Conservation (phyloP, 53 echinoderm and acorn worm species). For the Holothuria scabra region DNA sequence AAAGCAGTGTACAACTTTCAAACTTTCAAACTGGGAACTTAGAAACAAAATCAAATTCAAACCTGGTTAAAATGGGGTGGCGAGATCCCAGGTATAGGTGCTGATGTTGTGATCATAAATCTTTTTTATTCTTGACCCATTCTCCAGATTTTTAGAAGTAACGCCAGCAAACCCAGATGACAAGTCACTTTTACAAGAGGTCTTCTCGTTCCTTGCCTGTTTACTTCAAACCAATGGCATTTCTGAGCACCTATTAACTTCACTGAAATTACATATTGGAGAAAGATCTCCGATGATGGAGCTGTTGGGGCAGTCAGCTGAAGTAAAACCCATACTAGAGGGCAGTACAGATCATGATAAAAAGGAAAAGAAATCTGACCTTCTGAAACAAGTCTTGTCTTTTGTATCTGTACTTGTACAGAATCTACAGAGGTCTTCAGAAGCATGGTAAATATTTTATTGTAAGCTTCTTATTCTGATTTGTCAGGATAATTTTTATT, state of each 20-base stretch:
- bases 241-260: conserved; percentile 72
- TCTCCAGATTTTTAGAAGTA: conserved; percentile 77
- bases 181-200: conserved; percentile 73
- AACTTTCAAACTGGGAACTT: no score
- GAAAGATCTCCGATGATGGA: conserved; percentile 54
- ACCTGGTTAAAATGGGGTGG: no score
- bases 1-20: no score
- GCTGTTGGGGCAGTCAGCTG: conserved; percentile 50
- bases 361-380: conserved; percentile 48
- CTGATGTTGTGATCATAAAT: not conserved
- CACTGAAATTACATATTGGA: conserved; percentile 62
- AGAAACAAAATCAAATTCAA: no score
- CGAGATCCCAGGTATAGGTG: no score
- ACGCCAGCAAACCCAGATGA: conserved; percentile 83
- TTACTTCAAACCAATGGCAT: conserved; percentile 61
- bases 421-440: conserved; percentile 64
- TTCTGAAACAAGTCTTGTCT: conserved; percentile 77
- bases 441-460: conserved; percentile 69
- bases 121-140: not conserved
- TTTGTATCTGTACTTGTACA: conserved; percentile 73
- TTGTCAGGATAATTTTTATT: no score
- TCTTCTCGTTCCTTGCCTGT: conserved; percentile 67
- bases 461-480: not conserved
- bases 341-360: conserved; percentile 55
- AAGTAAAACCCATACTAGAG: conserved; percentile 36